Evolutionary conservation across 1,140 invertebrate genomes (phyloP), one percentile per base, ranked within the genome.

Genomic region (Danaus melanippus): DNA sequence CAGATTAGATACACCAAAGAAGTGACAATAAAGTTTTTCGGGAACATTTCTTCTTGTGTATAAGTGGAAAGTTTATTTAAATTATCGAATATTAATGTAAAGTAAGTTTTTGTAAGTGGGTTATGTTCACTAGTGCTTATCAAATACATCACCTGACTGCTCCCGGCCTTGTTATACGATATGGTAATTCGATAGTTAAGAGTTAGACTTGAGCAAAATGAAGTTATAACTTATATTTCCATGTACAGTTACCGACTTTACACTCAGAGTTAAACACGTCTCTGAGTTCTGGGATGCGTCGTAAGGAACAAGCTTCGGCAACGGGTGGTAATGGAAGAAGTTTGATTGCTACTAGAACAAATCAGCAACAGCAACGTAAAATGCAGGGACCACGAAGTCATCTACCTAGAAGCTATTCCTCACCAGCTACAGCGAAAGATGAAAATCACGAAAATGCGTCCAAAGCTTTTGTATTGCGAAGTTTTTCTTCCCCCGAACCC

Each of bases 101-200:
- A 61, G 60, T 60, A 71, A 65, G 58, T 66, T 56, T 65, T 62
- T 56, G 69, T 66, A 70, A 71, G 67, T 71, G 66, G 60, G 67
- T 69, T 74, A 76, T 82, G 81, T 60, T 76, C 74, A 75, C 66
- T 65, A 75, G 77, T 74, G 71, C 74, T 69, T 79, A 70, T 69
- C 76, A 79, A 75, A 74, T 75, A 84, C 84, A 77, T 75, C 73
- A 80, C 71, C 70, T 69, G 59, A 57, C 66, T 66, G 58, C 67
- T 62, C 51, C 62, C 69, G 74, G 67, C 84, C 80, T 82, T 81
- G 83, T 74, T 69, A 86, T 65, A 46, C 58, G 69, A 84, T 79
- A 84, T 68, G 55, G 81, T 69, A 74, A 86, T 71, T 67, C 53
- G 67, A 86, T 80, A 61, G 65, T 55, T 12, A 69, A 66, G 62